A percentile compares a stretch with the other conserved stretches of the same genome.
These are phyloP conservation scores for Cardiocondyla obscurior DNA, from an alignment of 1,140 invertebrate genomes.

Conservation along the genomic window DNA sequence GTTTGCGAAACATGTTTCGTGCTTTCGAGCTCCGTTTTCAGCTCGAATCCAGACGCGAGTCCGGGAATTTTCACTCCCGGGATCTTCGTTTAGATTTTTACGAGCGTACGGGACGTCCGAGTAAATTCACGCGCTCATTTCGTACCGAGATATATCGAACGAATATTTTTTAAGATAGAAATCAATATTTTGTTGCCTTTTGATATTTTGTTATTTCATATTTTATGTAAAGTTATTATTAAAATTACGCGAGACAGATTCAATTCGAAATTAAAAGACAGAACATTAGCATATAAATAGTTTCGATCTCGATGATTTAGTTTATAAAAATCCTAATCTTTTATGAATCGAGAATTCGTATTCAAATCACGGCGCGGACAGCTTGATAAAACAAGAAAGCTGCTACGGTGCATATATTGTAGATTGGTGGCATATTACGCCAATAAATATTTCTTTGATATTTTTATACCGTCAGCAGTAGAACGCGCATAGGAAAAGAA, in stretches of 20 bases:
- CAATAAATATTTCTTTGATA: neutral
- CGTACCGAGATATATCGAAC: neutral
- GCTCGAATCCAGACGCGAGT: neutral
- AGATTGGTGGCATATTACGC: neutral
- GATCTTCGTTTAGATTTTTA: neutral
- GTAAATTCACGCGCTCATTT: neutral
- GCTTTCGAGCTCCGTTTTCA: conserved; percentile 13
- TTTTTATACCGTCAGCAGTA: neutral
- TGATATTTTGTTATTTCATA: neutral
- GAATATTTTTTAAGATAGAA: no score
- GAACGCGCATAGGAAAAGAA: neutral
- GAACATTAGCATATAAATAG: no score
- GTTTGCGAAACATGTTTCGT: conserved; percentile 10
- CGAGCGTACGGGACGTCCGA: neutral
- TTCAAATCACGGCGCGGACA: no score
- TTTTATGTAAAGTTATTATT: neutral
- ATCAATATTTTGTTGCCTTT: no score
- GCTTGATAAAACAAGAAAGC: neutral
- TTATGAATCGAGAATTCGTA: no score
- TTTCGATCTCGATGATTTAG: no score
- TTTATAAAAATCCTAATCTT: no score
- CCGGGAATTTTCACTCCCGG: neutral
- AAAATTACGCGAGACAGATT: neutral
- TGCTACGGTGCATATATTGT: neutral
- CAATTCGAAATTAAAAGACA: no score